A percentile compares a stretch with the other conserved stretches of the same genome.
Conservation (phyloP, 2,888 invertebrate species). For the Meliscaeva auricollis region DNA sequence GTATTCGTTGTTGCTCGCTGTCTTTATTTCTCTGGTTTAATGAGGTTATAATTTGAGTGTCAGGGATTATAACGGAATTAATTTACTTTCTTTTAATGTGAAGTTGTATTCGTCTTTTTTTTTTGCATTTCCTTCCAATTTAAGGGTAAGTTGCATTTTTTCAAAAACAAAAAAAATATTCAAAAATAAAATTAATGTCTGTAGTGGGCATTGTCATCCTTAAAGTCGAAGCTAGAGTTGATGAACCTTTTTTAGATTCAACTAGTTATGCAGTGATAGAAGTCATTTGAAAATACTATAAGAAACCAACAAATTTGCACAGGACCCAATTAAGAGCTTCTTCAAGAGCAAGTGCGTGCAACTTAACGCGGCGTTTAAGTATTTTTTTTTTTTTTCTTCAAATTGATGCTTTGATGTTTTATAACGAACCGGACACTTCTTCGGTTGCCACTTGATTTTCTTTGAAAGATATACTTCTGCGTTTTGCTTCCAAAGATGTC, state of each 20-base stretch:
- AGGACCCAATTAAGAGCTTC: too few relatives aligned
- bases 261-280: too few relatives aligned
- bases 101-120: conserved; percentile 23
- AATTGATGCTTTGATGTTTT: conserved; percentile 2
- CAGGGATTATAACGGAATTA: conserved; percentile 75
- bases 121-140: not conserved
- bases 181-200: not conserved
- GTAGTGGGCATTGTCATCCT: too few relatives aligned
- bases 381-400: conserved; percentile 19
- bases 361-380: not conserved
- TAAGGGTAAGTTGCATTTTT: not conserved
- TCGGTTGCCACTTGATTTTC: conserved; percentile 60
- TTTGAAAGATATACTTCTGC: not conserved
- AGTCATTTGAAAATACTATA: too few relatives aligned
- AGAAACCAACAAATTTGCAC: too few relatives aligned
- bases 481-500: conserved; percentile 47
- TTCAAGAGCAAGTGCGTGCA: not conserved
- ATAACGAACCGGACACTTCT: conserved; percentile 54
- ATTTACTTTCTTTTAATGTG: conserved; percentile 58
- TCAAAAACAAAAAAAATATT: not conserved
- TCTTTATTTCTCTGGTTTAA: conserved; percentile 42
- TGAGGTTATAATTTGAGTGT: conserved; percentile 76
- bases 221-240: too few relatives aligned
- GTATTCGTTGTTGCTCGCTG: not conserved
- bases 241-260: too few relatives aligned